Percentiles rank a stretch among this genome's conserved stretches.
Conservation (phyloP, 64 coral and sea anemone species). For the Cladopsammia gracilis region DNA sequence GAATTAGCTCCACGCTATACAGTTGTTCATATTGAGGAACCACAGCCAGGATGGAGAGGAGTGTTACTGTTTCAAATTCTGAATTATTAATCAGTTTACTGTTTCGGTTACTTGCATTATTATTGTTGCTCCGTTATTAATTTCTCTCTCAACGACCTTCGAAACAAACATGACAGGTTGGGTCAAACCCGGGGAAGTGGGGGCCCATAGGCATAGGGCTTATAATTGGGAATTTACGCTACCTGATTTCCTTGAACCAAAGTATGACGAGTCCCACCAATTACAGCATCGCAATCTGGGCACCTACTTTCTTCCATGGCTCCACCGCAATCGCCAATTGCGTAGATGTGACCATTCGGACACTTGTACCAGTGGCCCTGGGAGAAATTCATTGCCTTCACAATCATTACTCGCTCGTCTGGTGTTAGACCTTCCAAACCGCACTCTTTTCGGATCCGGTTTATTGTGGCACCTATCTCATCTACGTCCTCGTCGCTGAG, state of each 20-base stretch:
- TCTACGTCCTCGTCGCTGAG: constrained; percentile 31
- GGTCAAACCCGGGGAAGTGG: no score
- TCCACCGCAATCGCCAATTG: constrained; percentile 83
- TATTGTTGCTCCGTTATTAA: no score
- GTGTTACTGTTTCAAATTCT: no score
- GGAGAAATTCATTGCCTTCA: constrained; percentile 65
- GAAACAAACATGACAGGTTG: no score
- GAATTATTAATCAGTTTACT: no score
- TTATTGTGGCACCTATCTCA: constrained; percentile 31
- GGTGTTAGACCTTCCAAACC: constrained; percentile 32
- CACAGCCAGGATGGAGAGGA: no score
- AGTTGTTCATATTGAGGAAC: no score
- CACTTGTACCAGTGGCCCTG: constrained; percentile 85
- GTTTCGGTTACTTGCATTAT: no score
- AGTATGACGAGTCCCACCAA: constrained; percentile 57
- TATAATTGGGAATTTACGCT: not conserved
- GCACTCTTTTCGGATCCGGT: constrained; percentile 2
- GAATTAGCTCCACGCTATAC: no score
- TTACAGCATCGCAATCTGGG: constrained; percentile 54
- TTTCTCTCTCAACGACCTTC: no score
- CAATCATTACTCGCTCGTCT: constrained; percentile 78
- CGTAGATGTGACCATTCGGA: constrained; percentile 73
- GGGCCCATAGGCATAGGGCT: no score
- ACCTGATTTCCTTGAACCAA: constrained; percentile 68
- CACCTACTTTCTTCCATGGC: constrained; percentile 53